Conservation (phyloP, 2,113 vertebrate genomes). For the Salvelinus namaycush region DNA sequence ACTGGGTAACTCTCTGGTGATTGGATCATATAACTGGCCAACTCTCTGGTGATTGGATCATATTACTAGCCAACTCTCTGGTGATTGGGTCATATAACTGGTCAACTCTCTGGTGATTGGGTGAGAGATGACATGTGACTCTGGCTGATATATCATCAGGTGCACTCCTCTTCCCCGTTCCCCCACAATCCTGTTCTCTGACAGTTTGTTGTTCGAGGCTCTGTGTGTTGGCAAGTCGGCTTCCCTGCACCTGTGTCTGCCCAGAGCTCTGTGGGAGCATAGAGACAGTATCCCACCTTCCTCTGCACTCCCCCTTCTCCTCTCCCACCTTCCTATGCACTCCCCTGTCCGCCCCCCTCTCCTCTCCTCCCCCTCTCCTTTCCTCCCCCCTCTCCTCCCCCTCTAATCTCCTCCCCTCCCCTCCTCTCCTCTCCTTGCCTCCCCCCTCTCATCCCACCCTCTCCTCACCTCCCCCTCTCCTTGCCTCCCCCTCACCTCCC, state of each 20-base stretch:
- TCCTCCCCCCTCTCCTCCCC: fast-evolving
- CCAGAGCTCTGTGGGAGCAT: constrained; percentile 49
- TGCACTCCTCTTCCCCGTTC: constrained; percentile 1
- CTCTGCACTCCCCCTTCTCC: too few species aligned
- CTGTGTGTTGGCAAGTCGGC: constrained; percentile 17
- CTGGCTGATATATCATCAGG: constrained; percentile 18
- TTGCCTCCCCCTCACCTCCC: too few species aligned
- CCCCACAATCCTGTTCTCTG: constrained; percentile 14
- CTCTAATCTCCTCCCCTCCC: too few species aligned
- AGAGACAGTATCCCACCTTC: constrained; percentile 1
- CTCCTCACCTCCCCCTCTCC: too few species aligned
- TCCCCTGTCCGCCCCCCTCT: background rate
- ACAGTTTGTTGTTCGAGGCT: constrained; percentile 49
- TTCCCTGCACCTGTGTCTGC: constrained; percentile 48
- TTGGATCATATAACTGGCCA: background rate
- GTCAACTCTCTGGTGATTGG: background rate
- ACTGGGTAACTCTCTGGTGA: too few species aligned
- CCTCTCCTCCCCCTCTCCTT: too few species aligned
- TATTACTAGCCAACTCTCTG: too few species aligned
- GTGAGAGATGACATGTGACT: background rate
- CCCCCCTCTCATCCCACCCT: too few species aligned
- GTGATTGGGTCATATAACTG: background rate
- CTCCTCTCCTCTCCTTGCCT: too few species aligned
- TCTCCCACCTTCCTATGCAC: background rate
- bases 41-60: background rate